phyloP scores from a whole-genome alignment of 37 sponge, comb jelly and placozoan genomes.

The Oscarella lobularis region DNA sequence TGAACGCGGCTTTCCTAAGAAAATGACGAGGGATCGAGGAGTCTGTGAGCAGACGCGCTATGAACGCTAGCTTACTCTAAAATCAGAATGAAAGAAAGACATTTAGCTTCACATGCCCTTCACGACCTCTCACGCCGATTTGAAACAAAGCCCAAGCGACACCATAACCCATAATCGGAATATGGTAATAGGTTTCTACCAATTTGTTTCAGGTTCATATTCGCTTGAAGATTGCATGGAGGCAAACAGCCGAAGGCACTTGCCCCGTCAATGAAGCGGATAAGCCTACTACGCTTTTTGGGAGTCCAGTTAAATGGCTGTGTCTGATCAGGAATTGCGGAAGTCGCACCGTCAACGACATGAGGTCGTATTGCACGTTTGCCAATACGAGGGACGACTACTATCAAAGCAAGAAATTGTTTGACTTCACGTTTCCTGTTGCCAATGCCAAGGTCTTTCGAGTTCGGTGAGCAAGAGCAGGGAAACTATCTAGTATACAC shows the following conservation, averaged over 20 bases:
- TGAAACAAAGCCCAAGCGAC: too few species aligned
- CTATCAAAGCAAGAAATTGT: not conserved
- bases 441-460: not conserved
- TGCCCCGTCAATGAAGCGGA: too few species aligned
- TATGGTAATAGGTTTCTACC: too few species aligned
- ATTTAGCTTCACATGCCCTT: too few species aligned
- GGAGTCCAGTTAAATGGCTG: not conserved
- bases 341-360: not conserved
- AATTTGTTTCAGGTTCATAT: not conserved
- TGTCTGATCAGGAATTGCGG: not conserved
- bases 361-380: not conserved
- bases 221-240: not conserved
- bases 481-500: not conserved
- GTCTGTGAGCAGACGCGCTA: too few species aligned
- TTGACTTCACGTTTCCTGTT: not conserved
- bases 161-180: too few species aligned
- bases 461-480: not conserved
- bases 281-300: not conserved
- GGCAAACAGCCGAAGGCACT: not conserved
- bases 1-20: too few species aligned
- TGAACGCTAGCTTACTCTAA: too few species aligned
- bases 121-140: too few species aligned
- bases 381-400: not conserved
- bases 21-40: too few species aligned
- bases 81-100: too few species aligned